Evolutionary conservation across 23 tunicate genomes (phyloP), one percentile per base, ranked within the genome.

Genomic region (Halocynthia roretzi): DNA sequence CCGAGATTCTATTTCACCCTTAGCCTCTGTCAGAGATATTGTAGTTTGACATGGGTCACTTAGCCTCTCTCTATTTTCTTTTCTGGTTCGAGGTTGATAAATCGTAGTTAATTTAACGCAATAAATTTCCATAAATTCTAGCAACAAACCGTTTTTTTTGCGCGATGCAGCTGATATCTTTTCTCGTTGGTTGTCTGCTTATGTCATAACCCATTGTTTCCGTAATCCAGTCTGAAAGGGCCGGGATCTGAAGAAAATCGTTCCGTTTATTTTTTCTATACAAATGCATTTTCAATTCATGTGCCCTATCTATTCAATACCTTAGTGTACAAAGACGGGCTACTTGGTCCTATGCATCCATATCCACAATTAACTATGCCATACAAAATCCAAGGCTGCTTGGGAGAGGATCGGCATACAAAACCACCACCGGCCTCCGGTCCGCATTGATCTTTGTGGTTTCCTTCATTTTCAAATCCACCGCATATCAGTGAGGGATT

Each of bases 401-500:
- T 40, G 12, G 51, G 18, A 19, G 56, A 10, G 14, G 76, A 21
- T 44, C 76, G 11, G 76, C 76, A 71, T 71, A 71, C 18, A 31
- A 71, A 40, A 11, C 56, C 76, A 71, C 56, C 76, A 14, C 56
- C 76, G 5, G 71, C 19, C 21, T 67, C 71, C 17, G 71, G 71
- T 14, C 71, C 71, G 5, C 71, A 67, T 67, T 67, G 71, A 5
- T 67, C 71, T 12, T 67, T 14, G 18, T 67, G 71, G 21, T 5
- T 67, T 4, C 2, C 12, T 11, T 48, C 71, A 11, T n/a, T 19
- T 17, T 67, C 18, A 31, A 67, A n/a, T 19, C 71, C 71, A 19
- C 71, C 71, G 71, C 71, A 67, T 11, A 67, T n/a, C 12, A 67
- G 11, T 12, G 71, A 67, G 2, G 20, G 20, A 19, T 67, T 31